Evolutionary conservation across 92 coral and sea anemone species (phyloP).

Genomic region (Montipora capitata): DNA sequence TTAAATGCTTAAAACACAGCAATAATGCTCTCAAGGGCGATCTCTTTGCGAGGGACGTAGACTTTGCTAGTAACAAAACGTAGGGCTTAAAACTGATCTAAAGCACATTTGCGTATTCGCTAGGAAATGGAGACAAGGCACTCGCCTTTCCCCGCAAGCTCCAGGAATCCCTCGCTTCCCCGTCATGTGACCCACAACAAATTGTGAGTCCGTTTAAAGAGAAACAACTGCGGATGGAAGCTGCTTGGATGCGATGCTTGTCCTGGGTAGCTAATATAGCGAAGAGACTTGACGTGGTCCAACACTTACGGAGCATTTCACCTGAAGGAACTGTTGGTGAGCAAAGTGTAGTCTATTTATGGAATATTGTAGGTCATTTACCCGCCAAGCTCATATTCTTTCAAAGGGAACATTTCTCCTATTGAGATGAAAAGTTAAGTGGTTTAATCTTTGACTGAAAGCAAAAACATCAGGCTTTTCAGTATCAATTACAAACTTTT

Average conservation of each 20-base stretch:
- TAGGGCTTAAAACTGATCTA: too few species aligned
- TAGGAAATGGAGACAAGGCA: background rate
- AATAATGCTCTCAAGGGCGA: too few species aligned
- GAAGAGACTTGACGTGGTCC: background rate
- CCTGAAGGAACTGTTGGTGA: constrained; percentile 60
- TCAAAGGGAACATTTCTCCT: too few species aligned
- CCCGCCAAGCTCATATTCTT: too few species aligned
- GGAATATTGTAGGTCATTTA: background rate
- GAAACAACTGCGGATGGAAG: background rate
- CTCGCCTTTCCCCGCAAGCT: background rate
- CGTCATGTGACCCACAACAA: background rate
- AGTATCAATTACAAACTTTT: too few species aligned
- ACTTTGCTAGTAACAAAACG: too few species aligned
- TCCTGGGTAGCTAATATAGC: background rate
- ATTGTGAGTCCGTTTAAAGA: background rate
- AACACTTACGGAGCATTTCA: constrained; percentile 4
- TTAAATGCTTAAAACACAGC: too few species aligned
- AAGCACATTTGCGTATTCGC: background rate
- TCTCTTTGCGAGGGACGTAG: too few species aligned
- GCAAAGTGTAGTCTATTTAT: background rate
- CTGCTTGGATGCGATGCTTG: constrained; percentile 21
- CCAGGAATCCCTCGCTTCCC: background rate
- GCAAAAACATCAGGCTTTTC: too few species aligned
- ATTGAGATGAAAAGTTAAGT: too few species aligned
- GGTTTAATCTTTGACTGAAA: too few species aligned